Evolutionary conservation across 2,888 invertebrate species (phyloP).

Genomic region (Mystacides longicornis): DNA sequence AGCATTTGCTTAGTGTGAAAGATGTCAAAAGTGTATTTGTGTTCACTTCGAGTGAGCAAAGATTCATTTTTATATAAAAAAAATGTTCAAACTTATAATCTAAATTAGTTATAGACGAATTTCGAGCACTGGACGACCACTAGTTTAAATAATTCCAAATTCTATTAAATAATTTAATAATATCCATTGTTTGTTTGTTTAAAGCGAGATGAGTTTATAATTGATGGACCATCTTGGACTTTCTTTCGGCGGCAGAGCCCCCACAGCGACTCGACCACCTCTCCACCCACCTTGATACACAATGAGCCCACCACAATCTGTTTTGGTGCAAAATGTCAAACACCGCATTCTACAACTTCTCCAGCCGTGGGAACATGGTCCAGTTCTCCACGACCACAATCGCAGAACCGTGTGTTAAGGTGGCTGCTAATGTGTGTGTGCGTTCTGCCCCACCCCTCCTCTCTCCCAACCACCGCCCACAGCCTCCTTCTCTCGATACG

Average conservation of each 20-base stretch:
- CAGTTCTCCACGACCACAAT: conserved; percentile 35
- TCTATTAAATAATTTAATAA: too few species aligned
- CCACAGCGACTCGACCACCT: background rate
- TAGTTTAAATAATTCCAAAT: too few species aligned
- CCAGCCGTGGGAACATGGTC: conserved; percentile 33
- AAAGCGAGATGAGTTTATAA: too few species aligned
- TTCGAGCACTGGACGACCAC: too few species aligned
- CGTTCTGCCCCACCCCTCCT: background rate
- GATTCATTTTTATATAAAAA: too few species aligned
- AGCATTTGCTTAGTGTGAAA: too few species aligned
- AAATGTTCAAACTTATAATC: too few species aligned
- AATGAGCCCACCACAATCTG: conserved; percentile 4
- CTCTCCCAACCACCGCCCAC: conserved; percentile 28
- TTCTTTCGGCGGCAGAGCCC: background rate
- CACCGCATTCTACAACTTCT: conserved; percentile 31
- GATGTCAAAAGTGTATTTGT: too few species aligned
- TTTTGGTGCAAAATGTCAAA: conserved; percentile 23
- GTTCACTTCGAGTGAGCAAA: too few species aligned
- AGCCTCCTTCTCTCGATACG: conserved; percentile 4
- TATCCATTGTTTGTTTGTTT: too few species aligned
- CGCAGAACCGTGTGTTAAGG: conserved; percentile 9
- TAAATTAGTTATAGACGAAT: too few species aligned
- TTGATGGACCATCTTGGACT: background rate
- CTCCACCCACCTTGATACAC: conserved; percentile 7
- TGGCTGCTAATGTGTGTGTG: too few species aligned